phyloP scores from a whole-genome alignment of 1,140 invertebrate species.

The Calephelis virginiensis region DNA sequence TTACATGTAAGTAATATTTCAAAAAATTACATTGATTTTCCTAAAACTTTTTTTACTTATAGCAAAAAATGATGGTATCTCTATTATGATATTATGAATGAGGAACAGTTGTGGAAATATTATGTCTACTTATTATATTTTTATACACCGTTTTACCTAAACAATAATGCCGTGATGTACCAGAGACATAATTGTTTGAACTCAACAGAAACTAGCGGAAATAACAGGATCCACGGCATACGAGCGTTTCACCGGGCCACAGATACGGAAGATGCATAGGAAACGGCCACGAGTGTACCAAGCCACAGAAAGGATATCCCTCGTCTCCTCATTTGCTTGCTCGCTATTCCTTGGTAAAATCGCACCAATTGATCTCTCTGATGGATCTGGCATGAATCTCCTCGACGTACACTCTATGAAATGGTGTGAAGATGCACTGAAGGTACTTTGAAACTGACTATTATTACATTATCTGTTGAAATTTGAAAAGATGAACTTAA shows the following conservation, averaged over 20 bases:
- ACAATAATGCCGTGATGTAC: too few relatives aligned
- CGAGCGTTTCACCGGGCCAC: conserved; percentile 95
- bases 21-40: too few relatives aligned
- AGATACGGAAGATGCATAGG: conserved; percentile 93
- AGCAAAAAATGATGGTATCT: too few relatives aligned
- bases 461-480: neutral
- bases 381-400: conserved; percentile 98
- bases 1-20: too few relatives aligned
- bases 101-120: too few relatives aligned
- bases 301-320: conserved; percentile 92
- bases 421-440: conserved; percentile 88
- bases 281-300: conserved; percentile 86
- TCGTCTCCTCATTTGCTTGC: conserved; percentile 95
- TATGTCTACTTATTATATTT: too few relatives aligned
- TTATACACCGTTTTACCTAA: too few relatives aligned
- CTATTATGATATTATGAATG: too few relatives aligned
- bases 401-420: conserved; percentile 89
- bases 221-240: conserved; percentile 96
- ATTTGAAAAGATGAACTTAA: neutral
- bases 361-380: conserved; percentile 93
- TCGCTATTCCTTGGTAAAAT: conserved; percentile 93
- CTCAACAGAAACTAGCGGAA: conserved; percentile 83
- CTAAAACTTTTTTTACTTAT: too few relatives aligned
- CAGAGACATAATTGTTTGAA: neutral
- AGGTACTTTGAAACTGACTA: conserved; percentile 66